Percentiles rank a stretch among this genome's conserved stretches.
phyloP scores from a whole-genome alignment of 2,113 vertebrate species.

The Sphaerodactylus townsendi region DNA sequence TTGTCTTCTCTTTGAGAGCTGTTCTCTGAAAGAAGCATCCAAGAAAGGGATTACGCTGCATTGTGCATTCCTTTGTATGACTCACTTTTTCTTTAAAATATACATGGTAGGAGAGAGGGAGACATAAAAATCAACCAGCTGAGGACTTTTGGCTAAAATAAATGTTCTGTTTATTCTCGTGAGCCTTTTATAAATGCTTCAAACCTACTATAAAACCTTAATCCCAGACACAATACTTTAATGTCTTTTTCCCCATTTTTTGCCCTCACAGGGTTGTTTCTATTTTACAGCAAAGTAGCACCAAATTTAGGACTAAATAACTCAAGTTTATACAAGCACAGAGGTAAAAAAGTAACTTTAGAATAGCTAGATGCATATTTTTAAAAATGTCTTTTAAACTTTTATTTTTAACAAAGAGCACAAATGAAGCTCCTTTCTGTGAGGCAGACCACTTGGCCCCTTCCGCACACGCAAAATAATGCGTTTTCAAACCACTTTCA shows the following conservation, averaged over 20 bases:
- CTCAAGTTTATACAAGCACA: background rate
- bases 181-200: background rate
- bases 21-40: background rate
- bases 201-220: background rate
- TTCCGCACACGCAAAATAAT: no score
- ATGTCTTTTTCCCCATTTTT: background rate
- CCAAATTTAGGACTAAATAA: background rate
- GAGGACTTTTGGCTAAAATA: background rate
- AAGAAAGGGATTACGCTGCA: background rate
- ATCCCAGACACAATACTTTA: background rate
- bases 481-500: no score
- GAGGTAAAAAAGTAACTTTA: background rate
- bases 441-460: no score
- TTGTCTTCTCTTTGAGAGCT: background rate
- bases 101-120: background rate
- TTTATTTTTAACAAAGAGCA: background rate
- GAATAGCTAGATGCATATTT: background rate
- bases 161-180: background rate
- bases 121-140: background rate
- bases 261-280: no score
- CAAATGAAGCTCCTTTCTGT: background rate
- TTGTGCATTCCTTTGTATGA: background rate
- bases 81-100: background rate
- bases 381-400: background rate
- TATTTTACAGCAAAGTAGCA: background rate